Evolutionary conservation across 2,797 vertebrate species (phyloP).

Genomic region (Platyrinchus mystaceus): DNA sequence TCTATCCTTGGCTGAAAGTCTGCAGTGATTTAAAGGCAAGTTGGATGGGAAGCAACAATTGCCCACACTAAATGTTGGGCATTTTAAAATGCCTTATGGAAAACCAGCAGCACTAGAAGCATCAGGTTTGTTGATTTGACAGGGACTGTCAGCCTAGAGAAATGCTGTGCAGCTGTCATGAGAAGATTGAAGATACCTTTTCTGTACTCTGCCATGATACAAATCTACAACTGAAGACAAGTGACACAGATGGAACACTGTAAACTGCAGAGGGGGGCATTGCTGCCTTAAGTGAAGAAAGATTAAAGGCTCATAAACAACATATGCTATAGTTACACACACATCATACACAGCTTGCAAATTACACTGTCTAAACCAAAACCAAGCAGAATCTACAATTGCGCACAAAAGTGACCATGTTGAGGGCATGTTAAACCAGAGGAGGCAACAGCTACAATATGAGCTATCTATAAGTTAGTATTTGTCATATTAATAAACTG

Average conservation of each 20-base stretch:
- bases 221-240: constrained; percentile 11
- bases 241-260: neutral
- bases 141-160: neutral
- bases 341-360: neutral
- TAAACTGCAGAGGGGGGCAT: neutral
- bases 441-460: neutral
- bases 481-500: neutral
- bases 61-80: neutral
- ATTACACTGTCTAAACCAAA: neutral
- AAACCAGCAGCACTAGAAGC: neutral
- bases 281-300: constrained; percentile 8
- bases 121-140: neutral
- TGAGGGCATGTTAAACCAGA: neutral
- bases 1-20: neutral
- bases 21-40: neutral
- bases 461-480: neutral
- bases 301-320: constrained; percentile 7
- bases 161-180: neutral
- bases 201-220: neutral
- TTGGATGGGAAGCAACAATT: neutral
- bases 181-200: constrained; percentile 10
- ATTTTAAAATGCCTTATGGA: neutral
- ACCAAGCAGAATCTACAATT: neutral
- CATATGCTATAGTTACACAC: neutral
- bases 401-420: neutral